Evolutionary conservation across 2,888 invertebrate genomes (phyloP), one percentile per base, ranked within the genome.

Genomic region (Amaurobius ferox): DNA sequence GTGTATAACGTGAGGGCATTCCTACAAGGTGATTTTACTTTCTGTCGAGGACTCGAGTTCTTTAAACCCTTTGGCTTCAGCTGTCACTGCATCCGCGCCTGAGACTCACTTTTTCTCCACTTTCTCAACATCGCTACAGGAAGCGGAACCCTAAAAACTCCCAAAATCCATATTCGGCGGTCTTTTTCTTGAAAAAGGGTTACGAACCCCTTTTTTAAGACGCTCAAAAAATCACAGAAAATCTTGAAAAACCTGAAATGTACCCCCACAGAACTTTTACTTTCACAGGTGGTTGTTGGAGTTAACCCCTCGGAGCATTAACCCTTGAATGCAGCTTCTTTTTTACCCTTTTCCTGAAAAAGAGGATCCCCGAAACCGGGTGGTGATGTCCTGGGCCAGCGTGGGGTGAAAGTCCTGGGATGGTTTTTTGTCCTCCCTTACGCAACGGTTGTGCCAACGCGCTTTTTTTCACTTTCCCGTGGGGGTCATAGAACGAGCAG

Each of bases 11-110:
- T 44, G 2, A 16, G 16, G 16, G 16, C 44, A 16, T 9, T 44
- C n/a, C 23, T 55, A 55, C 55, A 55, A 55, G 55, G 55, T 55
- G 55, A 55, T 55, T 55, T 55, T 55, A 44, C 44, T 16, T 44
- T 44, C 23, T 55, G 3, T 16, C 3, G 5, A 55, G 23, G 55
- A 55, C 23, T 23, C 1, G 11, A 55, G 55, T 55, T 55, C 23
- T 11, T 55, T 55, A 55, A 55, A 55, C 55, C 11, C 55, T 55
- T 55, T 23, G 23, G 5, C 23, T 35, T 3, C 55, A 55, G 7
- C 55, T 55, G 55, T 23, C 11, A 23, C 11, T 23, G 23, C 23
- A 55, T 55, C 55, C 55, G 55, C 55, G 16, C 55, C 23, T 55
- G 55, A 23, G 55, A 55, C 23, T 23, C 23, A 23, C 19, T 23